A percentile compares a stretch with the other conserved stretches of the same genome.
These are phyloP conservation scores for Gila orcuttii DNA, from an alignment of 2,113 vertebrate species.

Conservation along the genomic window DNA sequence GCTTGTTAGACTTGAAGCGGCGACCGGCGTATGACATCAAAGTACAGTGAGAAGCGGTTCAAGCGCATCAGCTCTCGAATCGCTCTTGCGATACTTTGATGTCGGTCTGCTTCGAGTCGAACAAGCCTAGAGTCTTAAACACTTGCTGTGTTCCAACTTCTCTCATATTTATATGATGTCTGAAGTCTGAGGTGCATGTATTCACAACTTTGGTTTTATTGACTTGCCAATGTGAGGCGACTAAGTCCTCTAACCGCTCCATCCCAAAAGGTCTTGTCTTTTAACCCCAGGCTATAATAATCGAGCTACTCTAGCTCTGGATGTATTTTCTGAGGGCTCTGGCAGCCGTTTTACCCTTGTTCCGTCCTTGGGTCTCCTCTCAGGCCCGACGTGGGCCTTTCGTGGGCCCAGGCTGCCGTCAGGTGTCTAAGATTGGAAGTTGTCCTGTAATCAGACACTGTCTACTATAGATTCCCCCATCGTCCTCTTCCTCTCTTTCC, in stretches of 20 bases:
- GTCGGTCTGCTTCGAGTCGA: too few relatives aligned
- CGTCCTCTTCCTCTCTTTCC: conserved; percentile 6
- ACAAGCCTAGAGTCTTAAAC: too few relatives aligned
- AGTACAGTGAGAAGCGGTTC: too few relatives aligned
- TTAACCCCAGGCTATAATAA: not conserved
- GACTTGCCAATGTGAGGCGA: not conserved
- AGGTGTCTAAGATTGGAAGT: conserved; percentile 77
- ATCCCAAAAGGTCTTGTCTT: not conserved
- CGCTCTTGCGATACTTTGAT: too few relatives aligned
- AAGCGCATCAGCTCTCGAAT: too few relatives aligned
- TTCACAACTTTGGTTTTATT: not conserved
- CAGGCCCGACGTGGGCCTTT: conserved; percentile 58
- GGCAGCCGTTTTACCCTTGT: conserved; percentile 69
- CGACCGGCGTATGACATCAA: too few relatives aligned
- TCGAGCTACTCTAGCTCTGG: not conserved
- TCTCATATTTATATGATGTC: too few relatives aligned
- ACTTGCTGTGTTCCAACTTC: not conserved
- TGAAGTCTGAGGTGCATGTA: not conserved
- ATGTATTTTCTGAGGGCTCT: conserved; percentile 9
- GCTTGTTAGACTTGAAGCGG: too few relatives aligned
- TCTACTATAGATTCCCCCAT: conserved; percentile 63
- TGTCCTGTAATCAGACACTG: conserved; percentile 75
- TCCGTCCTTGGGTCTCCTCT: conserved; percentile 73
- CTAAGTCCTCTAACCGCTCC: not conserved
- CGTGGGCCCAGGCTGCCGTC: conserved; percentile 69